phyloP scores from a whole-genome alignment of 2,888 invertebrate species.

The Aphodius sticticus region DNA sequence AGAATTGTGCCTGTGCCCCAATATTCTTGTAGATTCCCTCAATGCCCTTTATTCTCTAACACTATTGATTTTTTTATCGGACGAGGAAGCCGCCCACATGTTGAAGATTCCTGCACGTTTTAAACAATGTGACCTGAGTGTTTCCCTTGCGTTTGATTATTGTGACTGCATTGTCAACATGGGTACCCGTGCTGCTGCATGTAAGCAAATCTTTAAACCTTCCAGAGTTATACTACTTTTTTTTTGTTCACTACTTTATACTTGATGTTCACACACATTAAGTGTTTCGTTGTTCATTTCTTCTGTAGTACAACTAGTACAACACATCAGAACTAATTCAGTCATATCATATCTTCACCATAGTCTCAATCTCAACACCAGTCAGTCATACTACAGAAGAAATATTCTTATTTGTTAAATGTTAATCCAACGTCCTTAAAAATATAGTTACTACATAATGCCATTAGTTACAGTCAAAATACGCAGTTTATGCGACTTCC shows the following conservation, averaged over 20 bases:
- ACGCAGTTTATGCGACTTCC: constrained; percentile 95
- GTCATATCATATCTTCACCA: background rate
- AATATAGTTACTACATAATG: background rate
- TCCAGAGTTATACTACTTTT: constrained; percentile 41
- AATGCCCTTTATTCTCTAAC: constrained; percentile 58
- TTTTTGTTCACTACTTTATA: constrained; percentile 27
- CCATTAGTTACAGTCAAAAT: constrained; percentile 94
- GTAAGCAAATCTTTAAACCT: constrained; percentile 68
- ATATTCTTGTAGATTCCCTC: constrained; percentile 58
- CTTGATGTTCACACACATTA: constrained; percentile 32
- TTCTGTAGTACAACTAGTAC: background rate
- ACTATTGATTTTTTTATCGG: constrained; percentile 60
- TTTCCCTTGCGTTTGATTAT: constrained; percentile 63
- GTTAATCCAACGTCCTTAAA: background rate
- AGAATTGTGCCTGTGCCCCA: constrained; percentile 55
- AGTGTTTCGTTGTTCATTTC: background rate
- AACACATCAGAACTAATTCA: background rate
- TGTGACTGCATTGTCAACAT: constrained; percentile 72
- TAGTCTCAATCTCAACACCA: background rate
- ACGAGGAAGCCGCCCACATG: constrained; percentile 61
- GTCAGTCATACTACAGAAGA: background rate
- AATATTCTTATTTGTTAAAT: background rate
- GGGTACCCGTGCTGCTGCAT: constrained; percentile 94
- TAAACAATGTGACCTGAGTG: constrained; percentile 63
- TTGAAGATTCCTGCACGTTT: constrained; percentile 64